A percentile compares a stretch with the other conserved stretches of the same genome.
phyloP scores from a whole-genome alignment of 2,113 vertebrate species.

The Clupea harengus region DNA sequence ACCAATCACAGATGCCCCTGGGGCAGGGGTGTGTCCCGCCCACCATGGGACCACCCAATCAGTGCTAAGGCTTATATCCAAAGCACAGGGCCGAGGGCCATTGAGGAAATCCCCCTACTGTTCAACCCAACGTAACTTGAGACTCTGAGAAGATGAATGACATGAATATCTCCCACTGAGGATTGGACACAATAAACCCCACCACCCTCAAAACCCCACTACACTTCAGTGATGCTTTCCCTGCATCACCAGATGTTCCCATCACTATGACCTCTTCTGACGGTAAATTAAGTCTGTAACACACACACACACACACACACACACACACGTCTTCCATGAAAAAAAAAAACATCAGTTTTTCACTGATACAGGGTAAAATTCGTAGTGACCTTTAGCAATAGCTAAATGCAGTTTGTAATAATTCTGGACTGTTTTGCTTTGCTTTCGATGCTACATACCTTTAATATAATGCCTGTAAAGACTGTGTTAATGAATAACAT shows the following conservation, averaged over 20 bases:
- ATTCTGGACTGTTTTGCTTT: neutral
- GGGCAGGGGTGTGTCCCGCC: conserved; percentile 10
- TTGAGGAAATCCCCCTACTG: conserved; percentile 17
- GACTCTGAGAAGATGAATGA: neutral
- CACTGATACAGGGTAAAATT: no score
- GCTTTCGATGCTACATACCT: no score
- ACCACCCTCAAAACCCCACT: neutral
- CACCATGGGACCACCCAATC: conserved; percentile 20
- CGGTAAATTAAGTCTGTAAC: no score
- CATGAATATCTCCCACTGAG: neutral
- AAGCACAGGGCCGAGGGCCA: conserved; percentile 2
- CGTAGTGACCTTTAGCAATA: neutral
- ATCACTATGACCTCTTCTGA: no score
- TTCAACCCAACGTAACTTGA: neutral
- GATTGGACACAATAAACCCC: conserved; percentile 15
- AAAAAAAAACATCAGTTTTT: no score
- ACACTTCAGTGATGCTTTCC: neutral
- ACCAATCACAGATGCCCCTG: conserved; percentile 7
- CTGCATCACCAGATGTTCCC: neutral
- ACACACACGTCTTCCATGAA: no score
- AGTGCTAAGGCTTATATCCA: neutral
- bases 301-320: no score
- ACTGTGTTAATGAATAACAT: no score
- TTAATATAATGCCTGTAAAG: no score
- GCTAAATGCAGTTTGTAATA: neutral